Evolutionary conservation across 2,888 invertebrate species (phyloP), one percentile per base, ranked within the genome.

Genomic region (Elysia crispata): DNA sequence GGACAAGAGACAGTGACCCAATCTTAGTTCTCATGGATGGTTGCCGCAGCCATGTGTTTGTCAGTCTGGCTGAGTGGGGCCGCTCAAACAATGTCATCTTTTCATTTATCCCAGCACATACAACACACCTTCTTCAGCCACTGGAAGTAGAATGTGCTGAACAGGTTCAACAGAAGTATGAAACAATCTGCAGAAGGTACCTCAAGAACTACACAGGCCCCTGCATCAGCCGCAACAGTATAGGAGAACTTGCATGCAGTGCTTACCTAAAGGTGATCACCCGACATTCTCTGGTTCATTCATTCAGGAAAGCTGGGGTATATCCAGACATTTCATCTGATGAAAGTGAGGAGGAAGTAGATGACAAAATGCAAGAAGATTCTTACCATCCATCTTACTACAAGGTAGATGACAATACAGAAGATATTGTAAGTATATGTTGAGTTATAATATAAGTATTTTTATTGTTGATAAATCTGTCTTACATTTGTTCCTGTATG

Each of bases 21-120:
- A 50, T 82, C 25, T 72, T 82, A 18, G 73, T 82, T 3, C 72
- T 82, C 50, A 78, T 81, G 76, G 83, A 83, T 80, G 83, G 83
- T n/a, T 77, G 75, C 20, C 81, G 64, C 54, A 80, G 74, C 1
- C 81, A 83, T 57, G 67, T 83, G 60, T 76, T 76, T 62, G 77
- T 81, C 0, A 72, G 81, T 6, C 62, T 81, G 54, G 54, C 60
- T 25, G 80, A 81, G 74, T 83, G 83, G 83, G 81, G 77, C n/a
- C 49, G 78, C 49, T 23, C 49, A 1, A 83, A 83, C 30, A 80
- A 80, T 74, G 75, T 81, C 11, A 80, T 77, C 33, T 78, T 83
- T 64, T 83, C 80, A 28, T 79, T 83, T 33, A 75, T 83, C 25
- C 83, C 83, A 8, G 80, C 83, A 20, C 83, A 83, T 41, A 80